Evolutionary conservation across 2,888 invertebrate species (phyloP).

Genomic region (Clostera curtula): DNA sequence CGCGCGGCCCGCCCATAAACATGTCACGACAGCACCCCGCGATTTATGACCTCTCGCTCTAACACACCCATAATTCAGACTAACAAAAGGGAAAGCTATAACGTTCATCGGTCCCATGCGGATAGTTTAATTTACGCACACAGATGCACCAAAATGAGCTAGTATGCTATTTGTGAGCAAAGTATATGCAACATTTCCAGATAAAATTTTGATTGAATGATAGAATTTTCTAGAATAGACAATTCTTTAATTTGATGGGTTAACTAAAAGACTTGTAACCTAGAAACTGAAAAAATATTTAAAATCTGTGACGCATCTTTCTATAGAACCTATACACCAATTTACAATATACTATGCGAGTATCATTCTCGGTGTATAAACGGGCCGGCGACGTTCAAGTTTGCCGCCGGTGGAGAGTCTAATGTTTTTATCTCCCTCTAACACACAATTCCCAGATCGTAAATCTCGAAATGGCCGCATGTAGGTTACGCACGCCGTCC

Average conservation of each 20-base stretch:
- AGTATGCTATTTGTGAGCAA: slow-evolving; percentile 54
- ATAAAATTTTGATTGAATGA: slow-evolving; percentile 21
- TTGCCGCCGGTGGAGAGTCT: slow-evolving; percentile 63
- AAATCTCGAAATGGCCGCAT: slow-evolving; percentile 77
- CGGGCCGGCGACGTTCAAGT: slow-evolving; percentile 53
- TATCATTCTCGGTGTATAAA: slow-evolving; percentile 58
- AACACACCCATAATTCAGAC: slow-evolving; percentile 67
- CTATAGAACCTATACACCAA: no score
- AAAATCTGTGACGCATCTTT: no score
- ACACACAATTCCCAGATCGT: slow-evolving; percentile 76
- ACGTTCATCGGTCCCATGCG: slow-evolving; percentile 72
- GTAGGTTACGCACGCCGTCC: slow-evolving; percentile 75
- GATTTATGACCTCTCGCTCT: slow-evolving; percentile 74
- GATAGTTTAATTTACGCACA: slow-evolving; percentile 74
- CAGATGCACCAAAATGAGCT: slow-evolving; percentile 61
- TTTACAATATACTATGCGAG: slow-evolving; percentile 44
- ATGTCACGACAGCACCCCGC: slow-evolving; percentile 66
- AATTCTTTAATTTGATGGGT: no score
- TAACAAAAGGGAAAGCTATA: slow-evolving; percentile 75
- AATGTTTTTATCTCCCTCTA: slow-evolving; percentile 71
- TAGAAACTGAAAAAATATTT: no score
- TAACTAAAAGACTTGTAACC: no score
- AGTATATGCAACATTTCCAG: slow-evolving; percentile 36
- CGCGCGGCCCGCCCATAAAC: slow-evolving; percentile 72
- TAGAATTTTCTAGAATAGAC: no score